Evolutionary conservation across 2,888 invertebrate species (phyloP).

Genomic region (Eledona agricola): DNA sequence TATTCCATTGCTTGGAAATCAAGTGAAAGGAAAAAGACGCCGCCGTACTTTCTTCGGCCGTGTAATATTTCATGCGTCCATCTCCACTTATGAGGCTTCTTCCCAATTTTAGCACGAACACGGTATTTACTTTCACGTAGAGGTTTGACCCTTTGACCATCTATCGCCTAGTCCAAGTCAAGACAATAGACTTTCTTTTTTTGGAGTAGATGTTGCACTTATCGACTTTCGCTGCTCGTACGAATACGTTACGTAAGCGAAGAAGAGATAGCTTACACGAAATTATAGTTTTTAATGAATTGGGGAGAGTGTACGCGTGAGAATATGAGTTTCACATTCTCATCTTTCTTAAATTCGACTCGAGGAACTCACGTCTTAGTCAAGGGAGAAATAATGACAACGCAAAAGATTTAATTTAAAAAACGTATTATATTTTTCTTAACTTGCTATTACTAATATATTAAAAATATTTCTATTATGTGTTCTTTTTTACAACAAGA

Average conservation of each 20-base stretch:
- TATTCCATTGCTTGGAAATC: constrained; percentile 28
- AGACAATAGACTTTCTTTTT: constrained; percentile 26
- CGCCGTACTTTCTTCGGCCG: constrained; percentile 27
- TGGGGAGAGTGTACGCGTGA: constrained; percentile 16
- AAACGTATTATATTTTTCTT: too few relatives aligned
- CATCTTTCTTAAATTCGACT: neutral
- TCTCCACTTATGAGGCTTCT: constrained; percentile 11
- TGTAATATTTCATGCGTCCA: constrained; percentile 22
- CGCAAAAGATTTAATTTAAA: neutral
- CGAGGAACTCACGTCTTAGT: too few relatives aligned
- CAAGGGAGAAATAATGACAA: neutral
- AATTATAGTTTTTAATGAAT: too few relatives aligned
- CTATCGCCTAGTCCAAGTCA: neutral
- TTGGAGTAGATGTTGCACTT: neutral
- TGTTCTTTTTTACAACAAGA: neutral
- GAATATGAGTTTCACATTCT: constrained; percentile 19
- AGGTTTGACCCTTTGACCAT: constrained; percentile 20
- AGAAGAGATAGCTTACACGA: constrained; percentile 1
- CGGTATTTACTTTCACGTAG: constrained; percentile 7
- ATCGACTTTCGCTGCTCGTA: constrained; percentile 1
- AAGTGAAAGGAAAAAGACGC: constrained; percentile 36
- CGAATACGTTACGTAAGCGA: constrained; percentile 11
- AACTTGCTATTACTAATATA: too few relatives aligned
- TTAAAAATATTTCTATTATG: too few relatives aligned
- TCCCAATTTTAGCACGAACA: constrained; percentile 14